Conservation (phyloP, 1,140 invertebrate species). For the Sycophila sp. region DNA sequence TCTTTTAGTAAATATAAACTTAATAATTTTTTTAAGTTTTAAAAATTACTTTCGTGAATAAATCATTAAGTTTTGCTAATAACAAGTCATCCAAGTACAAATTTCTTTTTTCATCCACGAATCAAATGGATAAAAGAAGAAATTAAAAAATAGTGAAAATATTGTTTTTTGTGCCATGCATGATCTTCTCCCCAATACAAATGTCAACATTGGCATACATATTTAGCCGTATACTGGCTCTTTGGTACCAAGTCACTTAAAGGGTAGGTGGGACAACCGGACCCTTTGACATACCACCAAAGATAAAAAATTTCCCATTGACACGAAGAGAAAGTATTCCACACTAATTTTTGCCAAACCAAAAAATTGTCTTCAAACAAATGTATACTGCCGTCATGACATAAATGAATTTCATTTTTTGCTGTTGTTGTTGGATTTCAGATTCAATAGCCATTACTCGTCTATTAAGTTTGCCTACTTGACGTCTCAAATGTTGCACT, state of each 20-base stretch:
- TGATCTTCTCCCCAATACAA: background rate
- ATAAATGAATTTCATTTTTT: conserved; percentile 85
- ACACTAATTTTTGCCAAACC: conserved; percentile 75
- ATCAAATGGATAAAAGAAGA: background rate
- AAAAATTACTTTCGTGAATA: conserved; percentile 28
- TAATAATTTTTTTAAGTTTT: too few relatives aligned
- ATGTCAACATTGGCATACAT: background rate
- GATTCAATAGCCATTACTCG: conserved; percentile 85
- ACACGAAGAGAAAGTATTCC: background rate
- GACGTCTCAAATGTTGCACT: conserved; percentile 81
- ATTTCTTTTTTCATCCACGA: background rate
- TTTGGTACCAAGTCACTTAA: conserved; percentile 10
- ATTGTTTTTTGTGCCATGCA: background rate
- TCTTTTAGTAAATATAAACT: background rate
- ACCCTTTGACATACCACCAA: conserved; percentile 1
- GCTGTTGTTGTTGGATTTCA: conserved; percentile 80
- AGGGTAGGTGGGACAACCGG: background rate
- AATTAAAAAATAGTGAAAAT: background rate
- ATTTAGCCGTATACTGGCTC: background rate
- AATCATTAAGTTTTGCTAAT: background rate
- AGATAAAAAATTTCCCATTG: conserved; percentile 1
- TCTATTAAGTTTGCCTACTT: conserved; percentile 85
- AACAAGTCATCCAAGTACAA: conserved; percentile 3
- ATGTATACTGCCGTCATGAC: conserved; percentile 84
- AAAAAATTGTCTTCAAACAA: conserved; percentile 84